These are phyloP conservation scores for Heliconius ethilla DNA, from an alignment of 2,888 invertebrate genomes.

Conservation along the genomic window DNA sequence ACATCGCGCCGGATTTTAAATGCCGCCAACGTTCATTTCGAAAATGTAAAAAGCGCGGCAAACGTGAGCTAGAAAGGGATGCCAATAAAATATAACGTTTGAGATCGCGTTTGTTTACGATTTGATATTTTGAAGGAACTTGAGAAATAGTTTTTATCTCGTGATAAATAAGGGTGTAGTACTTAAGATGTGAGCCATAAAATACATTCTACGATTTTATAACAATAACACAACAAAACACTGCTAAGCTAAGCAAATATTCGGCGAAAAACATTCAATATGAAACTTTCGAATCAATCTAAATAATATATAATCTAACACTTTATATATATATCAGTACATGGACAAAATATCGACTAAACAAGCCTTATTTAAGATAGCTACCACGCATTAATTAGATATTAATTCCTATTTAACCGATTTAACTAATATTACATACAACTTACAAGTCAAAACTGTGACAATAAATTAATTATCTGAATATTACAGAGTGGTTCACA, in stretches of 20 bases:
- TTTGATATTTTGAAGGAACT: conserved; percentile 70
- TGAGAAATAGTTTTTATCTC: conserved; percentile 78
- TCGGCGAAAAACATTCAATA: neutral
- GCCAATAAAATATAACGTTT: conserved; percentile 78
- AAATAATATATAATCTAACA: conserved; percentile 1
- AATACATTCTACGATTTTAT: conserved; percentile 58
- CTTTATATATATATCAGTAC: neutral
- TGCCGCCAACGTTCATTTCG: conserved; percentile 78
- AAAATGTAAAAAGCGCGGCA: conserved; percentile 79
- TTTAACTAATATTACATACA: neutral
- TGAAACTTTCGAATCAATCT: neutral
- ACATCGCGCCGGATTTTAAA: conserved; percentile 78
- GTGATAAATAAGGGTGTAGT: conserved; percentile 68
- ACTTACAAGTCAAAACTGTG: neutral
- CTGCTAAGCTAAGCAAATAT: conserved; percentile 19
- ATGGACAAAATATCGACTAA: neutral
- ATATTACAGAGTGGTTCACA: neutral
- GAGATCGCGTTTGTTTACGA: conserved; percentile 78
- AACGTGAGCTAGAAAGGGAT: conserved; percentile 77
- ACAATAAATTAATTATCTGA: neutral
- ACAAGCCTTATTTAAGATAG: neutral
- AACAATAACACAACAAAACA: conserved; percentile 28
- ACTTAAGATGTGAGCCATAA: conserved; percentile 62
- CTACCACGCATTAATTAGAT: neutral
- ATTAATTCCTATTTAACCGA: neutral